Evolutionary conservation across 2,888 invertebrate species (phyloP).

Genomic region (Allygus modestus): DNA sequence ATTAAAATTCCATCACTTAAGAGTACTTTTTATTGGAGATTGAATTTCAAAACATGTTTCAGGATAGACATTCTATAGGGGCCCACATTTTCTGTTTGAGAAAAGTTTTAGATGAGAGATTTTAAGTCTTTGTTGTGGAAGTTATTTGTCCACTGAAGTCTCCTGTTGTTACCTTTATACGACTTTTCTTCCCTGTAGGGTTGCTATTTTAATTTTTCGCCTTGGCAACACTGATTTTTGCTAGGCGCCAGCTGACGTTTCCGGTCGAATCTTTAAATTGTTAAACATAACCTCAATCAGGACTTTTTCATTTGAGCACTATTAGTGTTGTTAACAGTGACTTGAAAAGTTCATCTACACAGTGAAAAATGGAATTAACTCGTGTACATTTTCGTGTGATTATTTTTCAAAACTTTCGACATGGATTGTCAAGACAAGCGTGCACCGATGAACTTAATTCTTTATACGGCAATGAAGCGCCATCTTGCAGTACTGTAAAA

Average conservation of each 20-base stretch:
- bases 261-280: constrained; percentile 8
- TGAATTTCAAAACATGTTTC: too few relatives aligned
- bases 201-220: constrained; percentile 42
- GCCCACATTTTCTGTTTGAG: too few relatives aligned
- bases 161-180: too few relatives aligned
- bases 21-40: too few relatives aligned
- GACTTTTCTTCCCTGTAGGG: too few relatives aligned
- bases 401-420: constrained; percentile 40
- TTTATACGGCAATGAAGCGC: constrained; percentile 47
- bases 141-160: too few relatives aligned
- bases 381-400: constrained; percentile 36
- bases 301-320: constrained; percentile 16
- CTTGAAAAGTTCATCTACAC: constrained; percentile 4
- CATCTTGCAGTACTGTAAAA: constrained; percentile 17
- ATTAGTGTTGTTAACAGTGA: constrained; percentile 39
- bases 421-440: constrained; percentile 40
- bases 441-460: constrained; percentile 47
- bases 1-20: too few relatives aligned
- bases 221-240: constrained; percentile 46
- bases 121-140: too few relatives aligned
- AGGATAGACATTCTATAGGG: too few relatives aligned
- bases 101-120: too few relatives aligned
- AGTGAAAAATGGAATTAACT: constrained; percentile 44
- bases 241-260: constrained; percentile 49
- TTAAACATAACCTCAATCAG: constrained; percentile 44